A percentile compares a stretch with the other conserved stretches of the same genome.
Conservation (phyloP, 2,797 vertebrate genomes). For the Sebastes cheni region DNA sequence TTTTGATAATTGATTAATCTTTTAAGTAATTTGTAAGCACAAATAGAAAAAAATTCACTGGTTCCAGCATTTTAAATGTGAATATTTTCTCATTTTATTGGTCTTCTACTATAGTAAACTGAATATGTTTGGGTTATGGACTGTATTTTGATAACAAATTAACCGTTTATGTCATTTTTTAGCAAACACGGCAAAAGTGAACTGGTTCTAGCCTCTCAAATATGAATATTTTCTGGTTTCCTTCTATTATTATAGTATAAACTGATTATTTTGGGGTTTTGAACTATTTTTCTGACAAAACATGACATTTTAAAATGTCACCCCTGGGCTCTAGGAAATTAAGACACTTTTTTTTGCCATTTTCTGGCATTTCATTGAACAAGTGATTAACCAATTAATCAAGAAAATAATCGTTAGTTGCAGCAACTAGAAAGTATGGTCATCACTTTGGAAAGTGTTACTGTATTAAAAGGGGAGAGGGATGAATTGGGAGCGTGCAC, state of each 20-base stretch:
- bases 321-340: neutral
- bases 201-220: neutral
- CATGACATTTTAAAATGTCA: neutral
- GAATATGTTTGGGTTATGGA: neutral
- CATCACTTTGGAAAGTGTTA: neutral
- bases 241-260: neutral
- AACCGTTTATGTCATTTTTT: neutral
- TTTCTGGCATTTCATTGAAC: neutral
- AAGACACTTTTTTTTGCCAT: neutral
- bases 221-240: neutral
- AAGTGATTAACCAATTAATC: neutral
- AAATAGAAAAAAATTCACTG: fast-evolving
- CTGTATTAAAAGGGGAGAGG: neutral
- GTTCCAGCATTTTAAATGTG: no score
- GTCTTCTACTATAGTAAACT: neutral
- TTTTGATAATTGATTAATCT: no score
- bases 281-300: neutral
- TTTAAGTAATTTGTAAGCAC: neutral
- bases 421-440: neutral
- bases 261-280: neutral
- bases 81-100: fast-evolving
- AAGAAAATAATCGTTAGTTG: neutral
- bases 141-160: neutral
- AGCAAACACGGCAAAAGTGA: neutral
- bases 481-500: neutral